Conservation (phyloP, 2,797 vertebrate species). For the Calcarius lapponicus region DNA sequence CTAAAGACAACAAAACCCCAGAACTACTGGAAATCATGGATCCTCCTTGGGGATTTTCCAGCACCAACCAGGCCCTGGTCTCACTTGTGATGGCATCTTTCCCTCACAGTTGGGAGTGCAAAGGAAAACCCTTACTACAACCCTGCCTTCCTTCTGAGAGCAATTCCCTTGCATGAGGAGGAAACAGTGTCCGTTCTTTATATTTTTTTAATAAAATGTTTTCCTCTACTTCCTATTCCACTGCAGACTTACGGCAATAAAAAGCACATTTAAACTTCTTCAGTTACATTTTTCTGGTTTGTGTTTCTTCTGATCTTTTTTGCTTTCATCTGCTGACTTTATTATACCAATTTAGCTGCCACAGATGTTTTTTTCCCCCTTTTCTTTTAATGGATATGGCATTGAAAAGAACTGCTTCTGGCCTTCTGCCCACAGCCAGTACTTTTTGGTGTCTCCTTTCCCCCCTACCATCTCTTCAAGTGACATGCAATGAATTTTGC, state of each 20-base stretch:
- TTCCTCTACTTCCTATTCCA: conserved; percentile 19
- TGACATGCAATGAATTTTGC: background rate
- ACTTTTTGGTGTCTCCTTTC: background rate
- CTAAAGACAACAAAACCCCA: background rate
- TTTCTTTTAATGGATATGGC: conserved; percentile 6
- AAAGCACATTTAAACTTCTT: conserved; percentile 25
- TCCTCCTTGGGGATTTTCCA: background rate
- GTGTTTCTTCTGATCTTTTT: conserved; percentile 65
- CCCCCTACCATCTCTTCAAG: background rate
- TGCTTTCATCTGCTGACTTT: conserved; percentile 57
- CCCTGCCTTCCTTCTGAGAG: background rate
- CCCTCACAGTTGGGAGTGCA: background rate
- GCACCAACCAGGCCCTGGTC: background rate
- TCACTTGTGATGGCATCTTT: background rate
- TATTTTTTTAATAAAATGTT: conserved; percentile 21
- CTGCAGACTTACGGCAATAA: conserved; percentile 24
- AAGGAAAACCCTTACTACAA: background rate
- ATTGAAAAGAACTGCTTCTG: conserved; percentile 28
- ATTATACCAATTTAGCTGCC: conserved; percentile 44
- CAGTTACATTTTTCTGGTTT: conserved; percentile 43
- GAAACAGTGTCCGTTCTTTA: background rate
- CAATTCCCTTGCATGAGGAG: background rate
- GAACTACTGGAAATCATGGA: background rate
- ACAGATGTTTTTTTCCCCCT: background rate
- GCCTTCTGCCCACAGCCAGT: background rate